Evolutionary conservation across 2,797 vertebrate genomes (phyloP), one percentile per base, ranked within the genome.

Genomic region (Macrochelys suwanniensis): DNA sequence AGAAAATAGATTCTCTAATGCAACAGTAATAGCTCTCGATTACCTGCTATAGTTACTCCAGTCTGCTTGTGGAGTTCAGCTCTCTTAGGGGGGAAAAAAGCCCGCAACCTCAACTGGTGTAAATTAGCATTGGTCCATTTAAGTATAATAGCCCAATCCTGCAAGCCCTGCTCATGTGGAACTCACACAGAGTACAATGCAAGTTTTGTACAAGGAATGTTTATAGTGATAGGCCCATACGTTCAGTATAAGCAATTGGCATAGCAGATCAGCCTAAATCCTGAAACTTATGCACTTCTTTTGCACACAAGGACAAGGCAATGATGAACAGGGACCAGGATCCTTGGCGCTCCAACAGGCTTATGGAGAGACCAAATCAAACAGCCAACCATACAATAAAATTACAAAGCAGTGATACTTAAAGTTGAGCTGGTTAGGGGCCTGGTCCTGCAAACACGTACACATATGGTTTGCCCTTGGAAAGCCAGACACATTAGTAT

Each of bases 1-100:
- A 85, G 82, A 80, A 82, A 96, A 92, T 47, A 89, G 93, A 87
- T 95, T 16, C 81, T 87, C 65, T 96, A 90, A 95, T 91, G 82
- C 93, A 95, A 4, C 42, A n/a, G 47, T 96, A 94, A 90, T 89
- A 94, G 93, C 94, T 92, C 4, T 16, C 97, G 91, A 96, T 97
- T 97, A 91, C 94, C 93, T 91, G 93, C 84, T 84, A 88, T 5
- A 78, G 85, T 95, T 95, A 85, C 65, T 94, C 80, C 51, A 49
- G 50, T 28, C 82, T 87, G 57, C 82, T 91, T 80, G 82, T 51
- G 89, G 51, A 23, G 50, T 59, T 91, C 82, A 80, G 47, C 85
- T 95, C 74, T 71, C 56, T 83, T 83, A n/a, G 15, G 16, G 3
- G 54, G 26, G 31, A 6, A 3, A 3, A 6, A 31, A 88, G 79